Percentiles rank a stretch among this genome's conserved stretches.
These are phyloP conservation scores for Conger conger DNA, from an alignment of 2,113 vertebrate species.

Conservation along the genomic window DNA sequence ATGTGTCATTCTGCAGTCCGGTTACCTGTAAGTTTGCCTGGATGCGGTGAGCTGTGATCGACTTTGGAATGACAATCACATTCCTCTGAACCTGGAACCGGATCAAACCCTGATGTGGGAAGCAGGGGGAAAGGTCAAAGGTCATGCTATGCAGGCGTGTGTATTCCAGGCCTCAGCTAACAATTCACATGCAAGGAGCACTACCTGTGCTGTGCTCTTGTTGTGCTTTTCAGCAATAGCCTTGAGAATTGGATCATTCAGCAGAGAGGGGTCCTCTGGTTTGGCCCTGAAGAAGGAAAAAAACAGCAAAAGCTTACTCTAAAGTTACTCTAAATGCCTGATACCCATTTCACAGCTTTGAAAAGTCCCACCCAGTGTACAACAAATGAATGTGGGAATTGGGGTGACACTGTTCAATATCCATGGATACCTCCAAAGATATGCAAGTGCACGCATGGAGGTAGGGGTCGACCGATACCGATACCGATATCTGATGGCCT, in stretches of 20 bases:
- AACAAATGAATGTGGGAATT: no score
- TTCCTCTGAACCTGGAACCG: conserved; percentile 86
- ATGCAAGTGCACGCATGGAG: no score
- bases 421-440: no score
- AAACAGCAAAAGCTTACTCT: background rate
- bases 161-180: background rate
- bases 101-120: conserved; percentile 77
- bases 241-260: conserved; percentile 83
- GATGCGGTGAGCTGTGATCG: conserved; percentile 73
- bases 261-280: conserved; percentile 76
- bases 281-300: conserved; percentile 70
- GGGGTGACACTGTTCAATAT: no score
- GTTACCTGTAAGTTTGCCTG: conserved; percentile 81
- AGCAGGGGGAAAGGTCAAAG: background rate
- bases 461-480: no score
- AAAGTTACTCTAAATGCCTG: background rate
- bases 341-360: background rate
- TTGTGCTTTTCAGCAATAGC: conserved; percentile 78
- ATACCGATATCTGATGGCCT: no score
- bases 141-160: background rate
- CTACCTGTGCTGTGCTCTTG: conserved; percentile 84
- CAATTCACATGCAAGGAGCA: background rate
- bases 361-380: no score
- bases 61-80: conserved; percentile 82
- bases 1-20: no score